Percentiles rank a stretch among this genome's conserved stretches.
Evolutionary conservation across 1,140 invertebrate genomes (phyloP).

Genomic region (Diorhabda sublineata): DNA sequence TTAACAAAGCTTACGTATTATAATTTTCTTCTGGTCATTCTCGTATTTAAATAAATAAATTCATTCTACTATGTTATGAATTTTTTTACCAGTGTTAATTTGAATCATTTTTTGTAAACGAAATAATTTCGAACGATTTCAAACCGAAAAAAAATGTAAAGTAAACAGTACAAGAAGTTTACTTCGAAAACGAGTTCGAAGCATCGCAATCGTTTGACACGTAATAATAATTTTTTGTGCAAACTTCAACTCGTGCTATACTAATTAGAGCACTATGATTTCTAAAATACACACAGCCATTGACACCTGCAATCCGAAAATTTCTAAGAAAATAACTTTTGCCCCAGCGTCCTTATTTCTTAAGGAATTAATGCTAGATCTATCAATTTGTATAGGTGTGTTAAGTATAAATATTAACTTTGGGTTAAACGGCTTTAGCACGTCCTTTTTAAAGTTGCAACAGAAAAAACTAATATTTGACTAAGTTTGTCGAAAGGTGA

Average conservation of each 20-base stretch:
- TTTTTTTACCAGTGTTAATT: too few species aligned
- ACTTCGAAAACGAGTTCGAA: background rate
- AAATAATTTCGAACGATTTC: too few species aligned
- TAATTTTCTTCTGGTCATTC: too few species aligned
- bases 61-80: too few species aligned
- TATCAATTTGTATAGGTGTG: background rate
- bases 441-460: background rate
- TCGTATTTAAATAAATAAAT: too few species aligned
- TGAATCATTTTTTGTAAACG: too few species aligned
- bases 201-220: conserved; percentile 18
- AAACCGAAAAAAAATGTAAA: too few species aligned
- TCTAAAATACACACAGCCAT: conserved; percentile 23
- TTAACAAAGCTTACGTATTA: too few species aligned
- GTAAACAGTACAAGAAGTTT: background rate
- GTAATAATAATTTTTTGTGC: conserved; percentile 21
- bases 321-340: conserved; percentile 8
- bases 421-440: background rate
- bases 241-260: conserved; percentile 23
- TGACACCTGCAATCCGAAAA: conserved; percentile 23
- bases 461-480: too few species aligned
- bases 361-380: background rate
- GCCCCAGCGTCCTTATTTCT: background rate
- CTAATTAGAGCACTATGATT: conserved; percentile 25
- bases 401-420: background rate
- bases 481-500: too few species aligned